These are phyloP conservation scores for Cheracebus regulus DNA, from an alignment of 2,797 vertebrate species.

Conservation along the genomic window DNA sequence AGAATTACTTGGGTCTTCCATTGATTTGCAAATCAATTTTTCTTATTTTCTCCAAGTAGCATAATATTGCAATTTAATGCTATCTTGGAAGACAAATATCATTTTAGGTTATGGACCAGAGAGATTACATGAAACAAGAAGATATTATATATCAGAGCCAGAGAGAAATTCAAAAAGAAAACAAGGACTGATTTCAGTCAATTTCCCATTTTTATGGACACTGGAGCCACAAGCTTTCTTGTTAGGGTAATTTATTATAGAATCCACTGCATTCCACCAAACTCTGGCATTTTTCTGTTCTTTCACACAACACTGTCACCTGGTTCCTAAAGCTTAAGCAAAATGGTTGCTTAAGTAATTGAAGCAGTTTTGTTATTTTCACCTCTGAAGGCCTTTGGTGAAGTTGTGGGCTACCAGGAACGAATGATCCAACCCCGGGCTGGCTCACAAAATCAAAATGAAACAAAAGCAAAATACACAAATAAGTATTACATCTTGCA, in stretches of 20 bases:
- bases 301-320: not conserved
- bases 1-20: not conserved
- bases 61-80: not conserved
- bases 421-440: not conserved
- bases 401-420: not conserved
- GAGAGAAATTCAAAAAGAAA: not conserved
- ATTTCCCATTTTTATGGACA: not conserved
- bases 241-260: not conserved
- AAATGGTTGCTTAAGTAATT: not conserved
- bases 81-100: not conserved
- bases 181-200: not conserved
- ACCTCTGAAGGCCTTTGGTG: not conserved
- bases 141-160: not conserved
- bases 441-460: not conserved
- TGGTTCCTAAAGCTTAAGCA: not conserved
- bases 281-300: not conserved
- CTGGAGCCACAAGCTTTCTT: not conserved
- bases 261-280: not conserved
- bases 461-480: not conserved
- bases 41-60: not conserved
- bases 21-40: not conserved
- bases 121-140: not conserved
- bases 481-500: not conserved
- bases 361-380: not conserved
- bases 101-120: not conserved